A percentile compares a stretch with the other conserved stretches of the same genome.
Conservation (phyloP, 2,113 vertebrate species). For the Theristicus caerulescens region DNA sequence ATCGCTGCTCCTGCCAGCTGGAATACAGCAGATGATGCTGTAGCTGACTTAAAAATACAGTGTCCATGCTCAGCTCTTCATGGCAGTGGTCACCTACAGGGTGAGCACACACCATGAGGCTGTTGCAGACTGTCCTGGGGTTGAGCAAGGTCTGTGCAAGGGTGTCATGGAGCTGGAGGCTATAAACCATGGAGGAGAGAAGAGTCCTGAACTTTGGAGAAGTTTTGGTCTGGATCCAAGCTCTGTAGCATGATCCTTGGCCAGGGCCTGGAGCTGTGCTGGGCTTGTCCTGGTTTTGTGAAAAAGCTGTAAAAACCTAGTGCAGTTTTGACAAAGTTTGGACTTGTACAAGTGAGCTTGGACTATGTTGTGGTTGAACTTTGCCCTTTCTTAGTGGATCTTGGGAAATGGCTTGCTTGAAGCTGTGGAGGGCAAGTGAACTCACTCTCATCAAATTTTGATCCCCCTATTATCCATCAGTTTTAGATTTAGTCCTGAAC, state of each 20-base stretch:
- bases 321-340: not conserved
- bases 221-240: not conserved
- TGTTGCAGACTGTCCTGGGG: not conserved
- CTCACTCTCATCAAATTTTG: not conserved
- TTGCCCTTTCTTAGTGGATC: not conserved
- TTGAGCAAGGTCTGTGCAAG: not conserved
- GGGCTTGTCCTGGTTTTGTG: not conserved
- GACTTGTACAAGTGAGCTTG: not conserved
- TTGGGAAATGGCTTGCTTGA: not conserved
- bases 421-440: not conserved
- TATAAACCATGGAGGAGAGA: not conserved
- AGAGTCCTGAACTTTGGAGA: not conserved
- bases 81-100: not conserved
- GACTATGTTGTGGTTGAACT: not conserved
- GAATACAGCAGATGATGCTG: not conserved
- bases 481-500: not conserved
- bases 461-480: not conserved
- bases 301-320: not conserved
- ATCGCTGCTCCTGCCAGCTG: not conserved
- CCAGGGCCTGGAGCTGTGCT: not conserved
- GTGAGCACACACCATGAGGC: rapidly evolving
- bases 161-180: not conserved
- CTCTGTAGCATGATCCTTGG: not conserved
- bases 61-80: not conserved
- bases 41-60: not conserved